Conservation (phyloP, 2,888 invertebrate genomes). For the Thereva nobilitata region DNA sequence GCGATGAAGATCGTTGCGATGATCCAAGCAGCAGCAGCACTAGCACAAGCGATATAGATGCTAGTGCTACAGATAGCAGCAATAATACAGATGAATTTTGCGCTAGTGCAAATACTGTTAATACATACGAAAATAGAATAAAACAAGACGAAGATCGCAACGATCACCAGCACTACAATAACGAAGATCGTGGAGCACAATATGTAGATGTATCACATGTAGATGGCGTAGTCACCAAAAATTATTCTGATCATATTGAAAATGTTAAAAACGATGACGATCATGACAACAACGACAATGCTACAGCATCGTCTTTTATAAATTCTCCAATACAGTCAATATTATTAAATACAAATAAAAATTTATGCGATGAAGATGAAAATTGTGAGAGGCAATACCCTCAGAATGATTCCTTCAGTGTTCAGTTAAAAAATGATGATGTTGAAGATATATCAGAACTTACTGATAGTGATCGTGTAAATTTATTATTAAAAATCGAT, state of each 20-base stretch:
- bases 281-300: neutral
- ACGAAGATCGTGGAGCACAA: neutral
- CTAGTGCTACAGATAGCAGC: constrained; percentile 1
- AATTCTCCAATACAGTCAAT: too few relatives aligned
- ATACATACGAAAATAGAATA: constrained; percentile 36
- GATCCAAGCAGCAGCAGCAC: constrained; percentile 22
- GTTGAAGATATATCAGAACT: constrained; percentile 41
- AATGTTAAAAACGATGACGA: constrained; percentile 5
- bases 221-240: neutral
- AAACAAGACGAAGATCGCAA: constrained; percentile 14
- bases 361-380: neutral
- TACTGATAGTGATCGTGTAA: constrained; percentile 48
- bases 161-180: constrained; percentile 9
- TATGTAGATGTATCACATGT: neutral
- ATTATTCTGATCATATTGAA: neutral
- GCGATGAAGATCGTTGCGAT: constrained; percentile 13
- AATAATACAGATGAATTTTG: constrained; percentile 13
- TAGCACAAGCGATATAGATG: constrained; percentile 14
- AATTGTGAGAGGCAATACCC: neutral
- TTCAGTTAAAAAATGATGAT: constrained; percentile 28
- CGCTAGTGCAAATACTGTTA: constrained; percentile 35
- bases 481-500: constrained; percentile 41
- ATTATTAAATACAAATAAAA: too few relatives aligned
- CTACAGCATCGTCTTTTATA: too few relatives aligned
- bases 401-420: constrained; percentile 7